These are phyloP conservation scores for Sclerurus mexicanus DNA, from an alignment of 2,113 vertebrate species.

Conservation along the genomic window DNA sequence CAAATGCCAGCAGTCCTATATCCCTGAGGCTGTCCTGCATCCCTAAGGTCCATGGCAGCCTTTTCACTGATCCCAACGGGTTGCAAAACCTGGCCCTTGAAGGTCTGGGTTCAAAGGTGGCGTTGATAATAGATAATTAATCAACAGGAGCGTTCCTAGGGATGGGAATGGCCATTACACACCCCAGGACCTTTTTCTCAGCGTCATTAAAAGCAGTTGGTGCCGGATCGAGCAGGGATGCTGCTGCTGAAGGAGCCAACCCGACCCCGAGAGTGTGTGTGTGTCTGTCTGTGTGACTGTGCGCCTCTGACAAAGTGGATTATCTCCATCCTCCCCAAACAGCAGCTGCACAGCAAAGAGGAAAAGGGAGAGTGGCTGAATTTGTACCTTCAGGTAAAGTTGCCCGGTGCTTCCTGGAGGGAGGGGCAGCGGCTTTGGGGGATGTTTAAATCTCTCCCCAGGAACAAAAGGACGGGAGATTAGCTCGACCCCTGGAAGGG, in stretches of 20 bases:
- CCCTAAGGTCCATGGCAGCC: accelerated
- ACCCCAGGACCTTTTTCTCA: not conserved
- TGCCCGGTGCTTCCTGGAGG: conserved; percentile 23
- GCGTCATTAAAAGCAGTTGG: not conserved
- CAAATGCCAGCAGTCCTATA: not conserved
- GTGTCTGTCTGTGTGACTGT: not conserved
- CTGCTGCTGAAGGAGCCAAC: not conserved
- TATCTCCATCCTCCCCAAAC: conserved; percentile 34
- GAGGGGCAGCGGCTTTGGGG: conserved; percentile 24
- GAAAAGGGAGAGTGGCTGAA: conserved; percentile 60
- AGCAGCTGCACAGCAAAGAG: conserved; percentile 15
- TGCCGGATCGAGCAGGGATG: not conserved
- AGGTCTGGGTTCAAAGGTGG: not conserved
- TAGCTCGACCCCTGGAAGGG: not conserved
- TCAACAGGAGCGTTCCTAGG: not conserved
- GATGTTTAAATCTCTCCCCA: not conserved
- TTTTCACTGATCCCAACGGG: not conserved
- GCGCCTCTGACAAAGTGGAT: conserved; percentile 17
- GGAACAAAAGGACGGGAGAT: conserved; percentile 30
- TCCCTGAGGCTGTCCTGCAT: accelerated
- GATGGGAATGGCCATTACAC: not conserved
- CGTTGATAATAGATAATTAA: accelerated
- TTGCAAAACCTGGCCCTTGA: not conserved
- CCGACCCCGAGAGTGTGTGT: not conserved
- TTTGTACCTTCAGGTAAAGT: conserved; percentile 48